These are phyloP conservation scores for Phaetusa simplex DNA, from an alignment of 2,113 vertebrate species.

Conservation along the genomic window DNA sequence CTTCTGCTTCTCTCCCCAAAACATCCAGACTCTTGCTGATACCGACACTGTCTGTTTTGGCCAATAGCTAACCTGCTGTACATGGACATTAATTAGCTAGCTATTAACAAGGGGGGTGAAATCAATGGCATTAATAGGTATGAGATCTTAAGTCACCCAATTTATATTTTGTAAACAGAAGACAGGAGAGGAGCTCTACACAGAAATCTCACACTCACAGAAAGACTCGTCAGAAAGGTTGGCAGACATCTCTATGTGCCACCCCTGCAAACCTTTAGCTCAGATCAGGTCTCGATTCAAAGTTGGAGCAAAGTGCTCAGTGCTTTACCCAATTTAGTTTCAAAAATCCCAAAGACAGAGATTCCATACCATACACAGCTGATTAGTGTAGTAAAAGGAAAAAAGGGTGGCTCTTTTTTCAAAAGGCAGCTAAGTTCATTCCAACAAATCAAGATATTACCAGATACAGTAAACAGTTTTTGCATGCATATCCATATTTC, in stretches of 20 bases:
- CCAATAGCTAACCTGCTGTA: neutral
- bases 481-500: accelerated
- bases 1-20: neutral
- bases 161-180: neutral
- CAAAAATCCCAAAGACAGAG: neutral
- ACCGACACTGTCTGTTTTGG: neutral
- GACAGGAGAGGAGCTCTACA: neutral
- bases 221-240: neutral
- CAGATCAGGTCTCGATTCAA: accelerated
- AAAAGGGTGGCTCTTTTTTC: neutral
- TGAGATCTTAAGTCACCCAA: neutral
- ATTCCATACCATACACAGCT: accelerated
- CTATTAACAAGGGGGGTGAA: accelerated
- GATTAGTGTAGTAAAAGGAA: neutral
- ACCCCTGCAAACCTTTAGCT: neutral
- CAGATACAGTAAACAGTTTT: accelerated
- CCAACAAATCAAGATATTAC: neutral
- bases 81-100: neutral
- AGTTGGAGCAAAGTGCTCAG: neutral
- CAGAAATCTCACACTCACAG: neutral
- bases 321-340: neutral
- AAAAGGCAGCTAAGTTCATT: neutral
- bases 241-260: neutral
- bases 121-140: neutral
- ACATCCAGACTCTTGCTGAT: neutral